These are phyloP conservation scores for Nycticryphes semicollaris DNA, from an alignment of 2,113 vertebrate genomes.

Conservation along the genomic window DNA sequence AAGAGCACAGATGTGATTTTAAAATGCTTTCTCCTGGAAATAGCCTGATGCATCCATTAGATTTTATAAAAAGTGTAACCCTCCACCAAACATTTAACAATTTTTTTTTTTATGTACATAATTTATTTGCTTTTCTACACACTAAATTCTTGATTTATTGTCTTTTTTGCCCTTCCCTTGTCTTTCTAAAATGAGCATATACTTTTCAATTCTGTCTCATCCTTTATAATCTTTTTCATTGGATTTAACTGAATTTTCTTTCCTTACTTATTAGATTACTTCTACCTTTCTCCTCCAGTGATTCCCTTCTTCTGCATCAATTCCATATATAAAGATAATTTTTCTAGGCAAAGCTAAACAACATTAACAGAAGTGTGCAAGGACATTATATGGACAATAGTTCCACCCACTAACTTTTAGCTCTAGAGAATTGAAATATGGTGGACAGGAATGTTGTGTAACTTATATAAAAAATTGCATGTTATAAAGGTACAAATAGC, in stretches of 20 bases:
- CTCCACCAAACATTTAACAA: not conserved
- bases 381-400: not conserved
- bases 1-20: not conserved
- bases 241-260: not conserved
- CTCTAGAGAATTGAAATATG: not conserved
- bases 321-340: not conserved
- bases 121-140: not conserved
- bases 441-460: not conserved
- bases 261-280: not conserved
- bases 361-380: not conserved
- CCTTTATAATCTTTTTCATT: not conserved
- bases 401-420: not conserved
- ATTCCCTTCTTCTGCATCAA: not conserved
- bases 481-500: not conserved
- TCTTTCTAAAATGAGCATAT: not conserved
- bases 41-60: not conserved
- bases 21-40: not conserved
- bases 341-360: not conserved
- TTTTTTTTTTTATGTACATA: not conserved
- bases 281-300: not conserved
- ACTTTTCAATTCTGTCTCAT: not conserved
- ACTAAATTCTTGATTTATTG: not conserved
- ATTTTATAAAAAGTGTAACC: not conserved
- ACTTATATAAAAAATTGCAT: not conserved
- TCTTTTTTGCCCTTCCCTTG: not conserved